These are phyloP conservation scores for Patella depressa DNA, from an alignment of 2,888 invertebrate genomes.

Conservation along the genomic window DNA sequence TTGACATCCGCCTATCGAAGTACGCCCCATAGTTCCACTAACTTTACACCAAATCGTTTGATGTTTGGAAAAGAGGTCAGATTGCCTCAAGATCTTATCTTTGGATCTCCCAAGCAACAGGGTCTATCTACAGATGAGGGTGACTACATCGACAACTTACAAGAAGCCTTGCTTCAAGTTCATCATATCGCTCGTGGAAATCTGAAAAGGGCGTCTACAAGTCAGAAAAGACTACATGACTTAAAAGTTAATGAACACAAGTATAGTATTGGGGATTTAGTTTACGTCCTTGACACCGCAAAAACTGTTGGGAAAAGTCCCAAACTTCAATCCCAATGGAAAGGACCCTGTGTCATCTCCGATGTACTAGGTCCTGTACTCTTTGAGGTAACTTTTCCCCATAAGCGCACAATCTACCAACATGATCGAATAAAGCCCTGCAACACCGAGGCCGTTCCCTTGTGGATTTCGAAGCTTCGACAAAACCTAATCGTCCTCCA, in stretches of 20 bases:
- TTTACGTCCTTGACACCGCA: slow-evolving; percentile 13
- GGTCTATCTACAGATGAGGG: too few species aligned
- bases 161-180: not conserved
- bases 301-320: slow-evolving; percentile 8
- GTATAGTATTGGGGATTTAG: not conserved
- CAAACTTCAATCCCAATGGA: slow-evolving; percentile 27
- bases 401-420: not conserved
- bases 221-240: not conserved
- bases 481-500: too few species aligned
- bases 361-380: slow-evolving; percentile 1
- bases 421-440: slow-evolving; percentile 12
- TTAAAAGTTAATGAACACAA: not conserved
- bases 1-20: slow-evolving; percentile 38
- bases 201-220: not conserved
- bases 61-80: slow-evolving; percentile 35
- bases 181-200: not conserved
- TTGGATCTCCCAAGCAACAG: slow-evolving; percentile 6
- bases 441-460: not conserved
- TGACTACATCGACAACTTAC: not conserved
- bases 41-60: slow-evolving; percentile 32
- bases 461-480: not conserved
- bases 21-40: slow-evolving; percentile 30
- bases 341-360: slow-evolving; percentile 16
- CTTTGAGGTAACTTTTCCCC: not conserved
- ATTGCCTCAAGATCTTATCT: slow-evolving; percentile 29